These are phyloP conservation scores for Falco berigora DNA, from an alignment of 2,797 vertebrate genomes.

Conservation along the genomic window DNA sequence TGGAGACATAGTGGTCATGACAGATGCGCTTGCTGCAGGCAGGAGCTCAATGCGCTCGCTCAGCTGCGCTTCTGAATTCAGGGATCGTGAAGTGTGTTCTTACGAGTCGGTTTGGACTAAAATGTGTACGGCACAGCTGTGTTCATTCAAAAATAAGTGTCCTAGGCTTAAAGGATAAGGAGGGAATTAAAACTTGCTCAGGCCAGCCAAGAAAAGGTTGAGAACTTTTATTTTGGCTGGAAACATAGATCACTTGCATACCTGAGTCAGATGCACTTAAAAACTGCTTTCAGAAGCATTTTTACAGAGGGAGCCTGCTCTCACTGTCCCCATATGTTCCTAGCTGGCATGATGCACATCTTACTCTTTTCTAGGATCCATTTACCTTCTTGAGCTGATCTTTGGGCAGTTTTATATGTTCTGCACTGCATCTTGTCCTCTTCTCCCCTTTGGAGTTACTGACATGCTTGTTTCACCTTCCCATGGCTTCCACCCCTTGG, in stretches of 20 bases:
- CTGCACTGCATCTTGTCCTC: neutral
- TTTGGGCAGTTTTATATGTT: neutral
- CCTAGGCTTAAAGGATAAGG: neutral
- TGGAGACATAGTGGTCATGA: neutral
- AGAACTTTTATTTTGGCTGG: neutral
- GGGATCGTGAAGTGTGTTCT: fast-evolving
- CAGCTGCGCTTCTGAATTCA: neutral
- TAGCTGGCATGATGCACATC: neutral
- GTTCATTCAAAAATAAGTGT: neutral
- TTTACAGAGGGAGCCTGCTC: neutral
- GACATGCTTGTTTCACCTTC: neutral
- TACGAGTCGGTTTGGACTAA: fast-evolving
- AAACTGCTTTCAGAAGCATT: neutral
- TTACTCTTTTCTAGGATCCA: neutral
- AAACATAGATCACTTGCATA: neutral
- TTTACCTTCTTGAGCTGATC: neutral
- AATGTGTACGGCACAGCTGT: neutral
- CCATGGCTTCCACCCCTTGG: neutral
- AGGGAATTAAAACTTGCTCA: neutral
- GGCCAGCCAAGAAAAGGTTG: neutral
- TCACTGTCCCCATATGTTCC: neutral
- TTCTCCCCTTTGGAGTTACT: neutral
- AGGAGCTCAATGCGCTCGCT: neutral
- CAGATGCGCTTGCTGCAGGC: neutral
- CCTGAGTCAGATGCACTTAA: neutral